Evolutionary conservation across 1,140 invertebrate genomes (phyloP), one percentile per base, ranked within the genome.

Genomic region (Drosophila subobscura): DNA sequence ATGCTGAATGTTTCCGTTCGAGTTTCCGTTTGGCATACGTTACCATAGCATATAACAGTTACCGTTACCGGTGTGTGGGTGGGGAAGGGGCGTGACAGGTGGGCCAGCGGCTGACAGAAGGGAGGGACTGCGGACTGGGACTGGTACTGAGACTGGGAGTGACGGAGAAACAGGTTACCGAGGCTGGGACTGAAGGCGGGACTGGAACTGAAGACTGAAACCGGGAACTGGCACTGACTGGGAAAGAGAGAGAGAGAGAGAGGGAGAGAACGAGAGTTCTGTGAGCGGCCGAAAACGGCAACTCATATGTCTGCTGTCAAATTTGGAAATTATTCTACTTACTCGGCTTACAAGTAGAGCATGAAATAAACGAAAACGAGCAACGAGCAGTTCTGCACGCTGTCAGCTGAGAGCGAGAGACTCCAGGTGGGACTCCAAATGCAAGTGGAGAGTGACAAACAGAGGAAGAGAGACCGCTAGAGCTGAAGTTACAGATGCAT

Each of bases 251-350:
- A 12, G 14, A 53, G 20, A 22, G 16, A 7, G 16, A 16, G 25
- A 7, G 14, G 8, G n/a, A 1, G 40, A 5, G 4, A 14, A 7
- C 8, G 23, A n/a, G 56, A 27, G 46, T 33, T 29, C 8, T 33
- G 29, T 65, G 51, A n/a, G 57, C 16, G 49, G 46, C 37, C 33
- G 71, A 55, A 55, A 73, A 51, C 59, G 47, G 71, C 61, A 52
- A 22, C 72, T 75, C 72, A 75, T 88, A 72, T 86, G 78, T 86
- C 70, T 80, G 77, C 78, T 86, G 81, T 86, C 83, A 86, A 88
- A 88, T 88, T 81, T 86, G 78, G 41, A 78, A 86, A 88, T 88
- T 88, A 86, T 86, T 86, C 81, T 78, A 86, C 64, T 74, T 78
- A 65, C 80, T 68, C 60, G 64, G 60, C 49, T 51, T 67, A 66